Evolutionary conservation across 1,140 invertebrate species (phyloP).

Genomic region (Gryllus bimaculatus): DNA sequence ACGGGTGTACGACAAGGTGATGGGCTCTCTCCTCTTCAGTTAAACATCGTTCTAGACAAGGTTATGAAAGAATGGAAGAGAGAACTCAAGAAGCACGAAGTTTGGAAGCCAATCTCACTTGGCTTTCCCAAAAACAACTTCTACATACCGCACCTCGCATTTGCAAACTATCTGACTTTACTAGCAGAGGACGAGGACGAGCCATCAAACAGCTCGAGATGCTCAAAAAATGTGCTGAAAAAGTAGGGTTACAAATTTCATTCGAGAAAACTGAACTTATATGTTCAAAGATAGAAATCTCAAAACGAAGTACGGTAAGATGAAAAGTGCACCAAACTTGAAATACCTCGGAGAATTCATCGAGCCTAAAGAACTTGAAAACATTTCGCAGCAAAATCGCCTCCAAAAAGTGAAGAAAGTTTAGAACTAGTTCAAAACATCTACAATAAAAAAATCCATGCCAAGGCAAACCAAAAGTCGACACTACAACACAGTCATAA

Average conservation of each 20-base stretch:
- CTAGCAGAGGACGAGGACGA: neutral
- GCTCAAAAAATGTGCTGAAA: conserved; percentile 10
- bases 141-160: conserved; percentile 1
- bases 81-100: conserved; percentile 12
- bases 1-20: conserved; percentile 8
- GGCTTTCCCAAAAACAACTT: conserved; percentile 9
- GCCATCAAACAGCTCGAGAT: neutral
- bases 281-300: neutral
- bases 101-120: conserved; percentile 11
- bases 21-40: conserved; percentile 13
- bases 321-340: neutral
- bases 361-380: neutral
- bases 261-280: conserved; percentile 13
- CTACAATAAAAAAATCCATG: conserved; percentile 9
- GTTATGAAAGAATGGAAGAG: conserved; percentile 9
- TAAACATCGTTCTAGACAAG: conserved; percentile 6
- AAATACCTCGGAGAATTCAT: conserved; percentile 11
- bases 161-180: conserved; percentile 9
- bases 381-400: conserved; percentile 7
- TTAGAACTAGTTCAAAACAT: conserved; percentile 8
- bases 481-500: conserved; percentile 7
- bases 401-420: neutral
- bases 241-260: too few species aligned
- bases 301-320: too few species aligned
- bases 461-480: too few species aligned